phyloP scores from a whole-genome alignment of 2,888 invertebrate species.

The Perizoma flavofasciatum region DNA sequence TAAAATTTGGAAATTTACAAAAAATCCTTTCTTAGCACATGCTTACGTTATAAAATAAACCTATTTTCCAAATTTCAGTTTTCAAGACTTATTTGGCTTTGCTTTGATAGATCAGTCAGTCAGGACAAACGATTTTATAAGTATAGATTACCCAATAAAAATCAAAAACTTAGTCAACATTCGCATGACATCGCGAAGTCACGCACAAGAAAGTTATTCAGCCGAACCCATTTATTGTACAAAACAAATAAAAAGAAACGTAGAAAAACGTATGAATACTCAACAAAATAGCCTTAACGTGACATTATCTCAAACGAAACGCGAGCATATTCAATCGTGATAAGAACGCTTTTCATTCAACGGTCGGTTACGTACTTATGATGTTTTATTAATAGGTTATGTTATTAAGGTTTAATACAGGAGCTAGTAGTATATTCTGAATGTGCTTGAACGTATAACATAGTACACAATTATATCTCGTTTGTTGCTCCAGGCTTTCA shows the following conservation, averaged over 20 bases:
- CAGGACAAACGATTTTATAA: too few relatives aligned
- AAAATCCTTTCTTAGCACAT: too few relatives aligned
- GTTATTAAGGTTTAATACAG: conserved; percentile 71
- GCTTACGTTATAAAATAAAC: too few relatives aligned
- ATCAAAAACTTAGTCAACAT: conserved; percentile 62
- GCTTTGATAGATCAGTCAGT: too few relatives aligned
- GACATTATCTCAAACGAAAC: conserved; percentile 30
- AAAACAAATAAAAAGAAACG: conserved; percentile 72
- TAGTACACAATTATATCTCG: conserved; percentile 59
- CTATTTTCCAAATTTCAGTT: too few relatives aligned
- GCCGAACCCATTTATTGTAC: conserved; percentile 74
- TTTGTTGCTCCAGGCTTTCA: conserved; percentile 48
- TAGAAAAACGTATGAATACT: conserved; percentile 51
- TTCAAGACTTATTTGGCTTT: too few relatives aligned
- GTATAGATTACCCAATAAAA: conserved; percentile 50
- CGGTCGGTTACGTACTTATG: conserved; percentile 31
- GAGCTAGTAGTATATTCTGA: conserved; percentile 67
- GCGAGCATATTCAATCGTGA: conserved; percentile 25
- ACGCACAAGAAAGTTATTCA: conserved; percentile 65
- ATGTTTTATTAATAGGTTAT: conserved; percentile 37
- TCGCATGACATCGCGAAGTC: conserved; percentile 61
- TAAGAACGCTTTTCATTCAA: conserved; percentile 45
- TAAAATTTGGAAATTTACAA: too few relatives aligned
- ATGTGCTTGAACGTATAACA: conserved; percentile 63
- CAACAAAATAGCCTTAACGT: conserved; percentile 45